These are phyloP conservation scores for Ormyrus thymus DNA, from an alignment of 2,888 invertebrate genomes.

Conservation along the genomic window DNA sequence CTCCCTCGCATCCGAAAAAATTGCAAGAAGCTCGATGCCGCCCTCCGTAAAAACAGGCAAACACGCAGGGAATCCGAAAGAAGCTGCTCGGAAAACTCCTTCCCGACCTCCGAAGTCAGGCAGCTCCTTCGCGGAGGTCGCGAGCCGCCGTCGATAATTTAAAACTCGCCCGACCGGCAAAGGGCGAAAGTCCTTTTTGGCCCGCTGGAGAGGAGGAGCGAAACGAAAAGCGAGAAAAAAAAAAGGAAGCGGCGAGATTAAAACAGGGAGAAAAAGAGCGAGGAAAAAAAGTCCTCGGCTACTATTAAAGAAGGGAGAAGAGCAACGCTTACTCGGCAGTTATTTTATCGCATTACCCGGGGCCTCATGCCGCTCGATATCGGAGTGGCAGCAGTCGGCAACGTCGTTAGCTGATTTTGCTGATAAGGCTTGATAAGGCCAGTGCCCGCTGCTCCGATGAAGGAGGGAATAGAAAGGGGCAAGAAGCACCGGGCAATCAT, in stretches of 20 bases:
- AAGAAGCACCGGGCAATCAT: conserved; percentile 43
- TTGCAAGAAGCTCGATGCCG: too few relatives aligned
- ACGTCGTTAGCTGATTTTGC: conserved; percentile 54
- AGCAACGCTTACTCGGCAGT: conserved; percentile 57
- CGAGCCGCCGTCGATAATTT: conserved; percentile 19
- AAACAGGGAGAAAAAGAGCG: conserved; percentile 12
- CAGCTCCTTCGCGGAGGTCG: not conserved
- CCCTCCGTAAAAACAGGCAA: not conserved
- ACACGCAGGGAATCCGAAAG: conserved; percentile 9
- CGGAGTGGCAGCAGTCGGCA: conserved; percentile 53
- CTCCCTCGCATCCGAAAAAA: too few relatives aligned
- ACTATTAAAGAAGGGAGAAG: not conserved
- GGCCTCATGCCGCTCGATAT: conserved; percentile 50
- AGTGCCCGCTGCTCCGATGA: not conserved
- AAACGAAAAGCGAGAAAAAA: conserved; percentile 14
- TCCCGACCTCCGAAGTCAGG: not conserved
- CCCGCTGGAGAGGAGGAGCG: not conserved
- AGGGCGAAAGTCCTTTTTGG: not conserved
- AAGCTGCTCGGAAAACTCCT: not conserved
- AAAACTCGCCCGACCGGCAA: conserved; percentile 4
- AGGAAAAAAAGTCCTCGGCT: conserved; percentile 23
- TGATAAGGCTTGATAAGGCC: conserved; percentile 61
- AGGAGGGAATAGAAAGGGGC: not conserved
- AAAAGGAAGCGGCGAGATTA: conserved; percentile 11
- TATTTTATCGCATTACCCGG: conserved; percentile 59